Base-by-base conservation (phyloP, 2,888 invertebrate genomes). In the Epinotia nisella region DNA sequence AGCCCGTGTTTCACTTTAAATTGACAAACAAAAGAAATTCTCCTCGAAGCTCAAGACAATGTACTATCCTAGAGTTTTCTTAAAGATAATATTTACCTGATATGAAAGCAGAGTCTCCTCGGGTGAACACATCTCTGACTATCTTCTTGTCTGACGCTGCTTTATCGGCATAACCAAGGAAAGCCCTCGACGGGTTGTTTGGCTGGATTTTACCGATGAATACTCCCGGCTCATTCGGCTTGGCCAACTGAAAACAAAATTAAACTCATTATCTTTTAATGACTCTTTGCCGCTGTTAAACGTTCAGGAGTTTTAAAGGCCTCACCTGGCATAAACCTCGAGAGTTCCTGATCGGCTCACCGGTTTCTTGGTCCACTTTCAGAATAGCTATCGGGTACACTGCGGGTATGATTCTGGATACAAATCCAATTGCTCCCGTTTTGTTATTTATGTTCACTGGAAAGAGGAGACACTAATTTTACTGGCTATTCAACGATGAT, bases 131-230 rank as follows among this genome's bases (percentile, higher is more conserved):
- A 89, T 99, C 96, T 29, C 94, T 89, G 0, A 99, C 97, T 64
- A 99, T 94, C 92, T 99, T 99, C 92, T 98, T 99, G 76, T 97
- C 96, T 0, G 99, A 98, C 0, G 99, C 99, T 74, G 95, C 96
- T 82, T 97, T 95, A 85, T 98, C 97, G n/a, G 98, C 98, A 87
- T 99, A 99, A 3, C 99, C 99, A 77, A 99, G 95, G 90, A 98
- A 99, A 61, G 98, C 97, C 78, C 99, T 94, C 0, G 98, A 95
- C 0, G 99, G 98, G 89, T 99, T 98, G 77, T 96, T 96, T 15
- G 96, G 96, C 70, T 97, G 95, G 77, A 99, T 99, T 94, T 99
- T 99, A 0, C 99, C 99, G 70, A 99, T 97, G 85, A 99, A 98
- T 15, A 99, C 99, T 5, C 99, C 99, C 0, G 99, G 97, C 86